Conservation (phyloP, 2,888 invertebrate genomes). For the Neria commutata region DNA sequence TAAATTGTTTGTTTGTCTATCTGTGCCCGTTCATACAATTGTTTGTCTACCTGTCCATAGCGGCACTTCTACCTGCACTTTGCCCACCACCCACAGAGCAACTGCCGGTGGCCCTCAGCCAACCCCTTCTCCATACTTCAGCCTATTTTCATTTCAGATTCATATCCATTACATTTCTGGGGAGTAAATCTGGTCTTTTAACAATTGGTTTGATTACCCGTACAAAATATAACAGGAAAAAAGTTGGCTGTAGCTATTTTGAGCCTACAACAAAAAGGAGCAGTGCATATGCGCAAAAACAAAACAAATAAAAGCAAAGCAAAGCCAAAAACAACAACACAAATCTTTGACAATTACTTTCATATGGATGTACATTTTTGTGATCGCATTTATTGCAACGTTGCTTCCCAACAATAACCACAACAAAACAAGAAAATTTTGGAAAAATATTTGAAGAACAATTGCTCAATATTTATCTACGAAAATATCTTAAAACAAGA, state of each 20-base stretch:
- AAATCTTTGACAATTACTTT: neutral
- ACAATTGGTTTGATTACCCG: neutral
- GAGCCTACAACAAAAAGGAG: conserved; percentile 14
- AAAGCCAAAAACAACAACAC: neutral
- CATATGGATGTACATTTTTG: neutral
- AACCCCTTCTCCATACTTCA: no score
- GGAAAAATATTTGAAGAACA: conserved; percentile 4
- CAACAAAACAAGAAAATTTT: conserved; percentile 9
- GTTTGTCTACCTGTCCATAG: no score
- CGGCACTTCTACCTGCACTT: no score
- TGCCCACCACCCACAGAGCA: no score
- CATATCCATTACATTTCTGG: conserved; percentile 11
- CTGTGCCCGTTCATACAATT: no score
- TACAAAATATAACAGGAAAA: neutral
- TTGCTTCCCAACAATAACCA: neutral
- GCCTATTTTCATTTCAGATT: conserved; percentile 26
- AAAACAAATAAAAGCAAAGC: neutral
- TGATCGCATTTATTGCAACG: neutral
- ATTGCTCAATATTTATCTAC: no score
- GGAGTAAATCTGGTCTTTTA: conserved; percentile 15
- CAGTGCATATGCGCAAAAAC: neutral
- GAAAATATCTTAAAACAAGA: no score
- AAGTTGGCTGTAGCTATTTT: conserved; percentile 22
- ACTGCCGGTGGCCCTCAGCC: no score
- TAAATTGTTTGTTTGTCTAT: no score